These are phyloP conservation scores for Bufotes viridis DNA, from an alignment of 2,797 vertebrate species.

Conservation along the genomic window DNA sequence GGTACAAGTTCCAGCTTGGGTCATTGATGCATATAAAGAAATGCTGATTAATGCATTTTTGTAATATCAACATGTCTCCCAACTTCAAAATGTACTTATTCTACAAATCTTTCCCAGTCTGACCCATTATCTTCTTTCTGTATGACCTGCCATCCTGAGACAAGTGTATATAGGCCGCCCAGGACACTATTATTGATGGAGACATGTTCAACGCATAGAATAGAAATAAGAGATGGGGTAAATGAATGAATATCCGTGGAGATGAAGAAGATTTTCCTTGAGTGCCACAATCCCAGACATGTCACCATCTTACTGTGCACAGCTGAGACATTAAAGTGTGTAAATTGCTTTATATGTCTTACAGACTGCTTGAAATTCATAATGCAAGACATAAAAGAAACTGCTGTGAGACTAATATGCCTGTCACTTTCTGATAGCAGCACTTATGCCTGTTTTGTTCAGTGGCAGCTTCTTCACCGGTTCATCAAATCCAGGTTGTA, in stretches of 20 bases:
- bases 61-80: too few species aligned
- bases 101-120: background rate
- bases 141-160: background rate
- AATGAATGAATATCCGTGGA: background rate
- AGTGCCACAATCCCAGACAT: slow-evolving; percentile 12
- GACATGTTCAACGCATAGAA: background rate
- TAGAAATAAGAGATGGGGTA: background rate
- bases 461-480: background rate
- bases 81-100: background rate
- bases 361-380: slow-evolving; percentile 49
- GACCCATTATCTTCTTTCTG: background rate
- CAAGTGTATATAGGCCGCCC: background rate
- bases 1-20: background rate
- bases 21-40: background rate
- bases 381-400: slow-evolving; percentile 26
- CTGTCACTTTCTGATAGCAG: slow-evolving; percentile 18
- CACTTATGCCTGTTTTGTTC: slow-evolving; percentile 25
- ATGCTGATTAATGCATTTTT: too few species aligned
- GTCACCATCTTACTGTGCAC: slow-evolving; percentile 16
- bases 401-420: slow-evolving; percentile 49
- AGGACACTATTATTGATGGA: background rate
- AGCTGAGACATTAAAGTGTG: slow-evolving; percentile 35
- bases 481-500: slow-evolving; percentile 43
- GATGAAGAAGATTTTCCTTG: background rate
- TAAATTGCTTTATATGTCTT: slow-evolving; percentile 45